Conservation (phyloP, 2,888 invertebrate species). For the Lasioglossum villosulum region DNA sequence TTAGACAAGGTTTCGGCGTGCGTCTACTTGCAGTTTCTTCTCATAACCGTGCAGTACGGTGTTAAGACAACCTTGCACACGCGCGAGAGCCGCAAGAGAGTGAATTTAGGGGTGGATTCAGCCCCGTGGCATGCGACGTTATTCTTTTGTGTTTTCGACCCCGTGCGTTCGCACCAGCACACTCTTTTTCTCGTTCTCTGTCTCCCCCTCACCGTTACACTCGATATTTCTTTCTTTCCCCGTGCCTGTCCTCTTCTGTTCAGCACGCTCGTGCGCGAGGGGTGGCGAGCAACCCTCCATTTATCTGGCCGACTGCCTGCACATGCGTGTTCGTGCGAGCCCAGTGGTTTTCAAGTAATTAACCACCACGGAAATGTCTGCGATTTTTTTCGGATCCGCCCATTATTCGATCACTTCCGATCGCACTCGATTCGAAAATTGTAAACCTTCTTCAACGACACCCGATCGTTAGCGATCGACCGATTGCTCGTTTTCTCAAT, state of each 20-base stretch:
- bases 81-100: conserved; percentile 67
- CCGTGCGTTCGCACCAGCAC: conserved; percentile 72
- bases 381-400: conserved; percentile 33
- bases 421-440: conserved; percentile 1
- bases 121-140: conserved; percentile 81
- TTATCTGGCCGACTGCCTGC: conserved; percentile 75
- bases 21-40: conserved; percentile 27
- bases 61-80: conserved; percentile 79
- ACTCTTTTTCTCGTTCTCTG: conserved; percentile 28
- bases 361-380: conserved; percentile 21
- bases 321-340: conserved; percentile 72
- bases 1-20: not conserved
- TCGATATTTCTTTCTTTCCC: conserved; percentile 35
- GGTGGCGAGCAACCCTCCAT: conserved; percentile 78
- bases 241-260: conserved; percentile 54
- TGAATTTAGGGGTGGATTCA: conserved; percentile 80
- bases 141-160: conserved; percentile 82
- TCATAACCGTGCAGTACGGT: conserved; percentile 49
- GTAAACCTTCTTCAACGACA: not conserved
- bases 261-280: conserved; percentile 79
- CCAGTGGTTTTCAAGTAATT: conserved; percentile 72
- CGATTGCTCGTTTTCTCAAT: not conserved
- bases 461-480: not conserved
- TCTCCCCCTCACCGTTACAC: conserved; percentile 37
- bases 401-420: conserved; percentile 12